phyloP scores from a whole-genome alignment of 1,140 invertebrate species.

The Colletes gigas region DNA sequence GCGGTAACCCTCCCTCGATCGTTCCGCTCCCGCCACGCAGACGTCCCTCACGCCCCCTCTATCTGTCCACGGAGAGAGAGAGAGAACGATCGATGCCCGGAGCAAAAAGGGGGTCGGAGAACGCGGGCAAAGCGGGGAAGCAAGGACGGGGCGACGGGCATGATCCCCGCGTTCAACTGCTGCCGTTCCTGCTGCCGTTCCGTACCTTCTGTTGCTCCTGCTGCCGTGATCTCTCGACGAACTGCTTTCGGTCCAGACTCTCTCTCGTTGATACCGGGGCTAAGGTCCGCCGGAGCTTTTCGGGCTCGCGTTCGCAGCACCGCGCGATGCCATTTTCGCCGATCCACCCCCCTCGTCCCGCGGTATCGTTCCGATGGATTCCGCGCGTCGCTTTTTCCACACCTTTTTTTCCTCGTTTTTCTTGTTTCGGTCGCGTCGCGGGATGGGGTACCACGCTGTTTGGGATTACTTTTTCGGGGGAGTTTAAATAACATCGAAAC shows the following conservation, averaged over 20 bases:
- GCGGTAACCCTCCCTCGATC: constrained; percentile 12
- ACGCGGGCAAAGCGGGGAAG: constrained; percentile 13
- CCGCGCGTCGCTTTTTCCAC: neutral
- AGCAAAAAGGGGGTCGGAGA: constrained; percentile 50
- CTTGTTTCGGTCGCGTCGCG: too few species aligned
- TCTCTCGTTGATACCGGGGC: constrained; percentile 31
- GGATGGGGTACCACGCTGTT: too few species aligned
- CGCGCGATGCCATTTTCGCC: neutral
- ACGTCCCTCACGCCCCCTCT: constrained; percentile 52
- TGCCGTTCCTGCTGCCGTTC: constrained; percentile 61
- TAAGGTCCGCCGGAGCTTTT: constrained; percentile 3
- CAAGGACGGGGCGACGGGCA: constrained; percentile 38
- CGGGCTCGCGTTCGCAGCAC: constrained; percentile 7
- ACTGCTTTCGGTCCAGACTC: constrained; percentile 47
- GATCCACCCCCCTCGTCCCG: neutral
- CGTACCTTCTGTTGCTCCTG: constrained; percentile 64
- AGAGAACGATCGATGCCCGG: constrained; percentile 58
- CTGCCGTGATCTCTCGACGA: constrained; percentile 63
- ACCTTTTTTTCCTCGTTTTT: neutral
- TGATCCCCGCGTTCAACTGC: constrained; percentile 60
- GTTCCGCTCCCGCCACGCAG: constrained; percentile 19
- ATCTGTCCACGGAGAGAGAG: constrained; percentile 39
- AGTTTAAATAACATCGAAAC: neutral
- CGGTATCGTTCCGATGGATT: neutral
- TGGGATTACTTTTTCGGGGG: neutral